These are phyloP conservation scores for Diadegma fenestrale DNA, from an alignment of 2,888 invertebrate species.

Conservation along the genomic window DNA sequence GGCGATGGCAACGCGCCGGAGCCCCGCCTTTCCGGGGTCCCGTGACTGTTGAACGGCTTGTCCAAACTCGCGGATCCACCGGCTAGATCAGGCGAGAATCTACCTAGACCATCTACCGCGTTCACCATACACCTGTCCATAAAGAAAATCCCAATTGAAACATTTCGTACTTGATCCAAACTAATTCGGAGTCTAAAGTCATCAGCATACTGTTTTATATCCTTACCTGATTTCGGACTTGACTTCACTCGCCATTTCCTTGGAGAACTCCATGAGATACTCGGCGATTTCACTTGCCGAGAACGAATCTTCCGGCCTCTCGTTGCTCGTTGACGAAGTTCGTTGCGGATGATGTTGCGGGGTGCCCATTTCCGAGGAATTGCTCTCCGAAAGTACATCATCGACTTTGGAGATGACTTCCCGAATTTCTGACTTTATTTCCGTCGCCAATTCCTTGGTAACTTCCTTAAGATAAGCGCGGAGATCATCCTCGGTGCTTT, in stretches of 20 bases:
- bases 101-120: conserved; percentile 89
- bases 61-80: conserved; percentile 71
- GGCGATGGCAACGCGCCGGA: conserved; percentile 69
- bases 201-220: conserved; percentile 81
- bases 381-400: conserved; percentile 91
- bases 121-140: conserved; percentile 82
- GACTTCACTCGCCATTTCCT: conserved; percentile 92
- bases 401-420: conserved; percentile 93
- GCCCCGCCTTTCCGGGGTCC: conserved; percentile 79
- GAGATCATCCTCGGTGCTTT: conserved; percentile 88
- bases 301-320: conserved; percentile 88
- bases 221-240: conserved; percentile 92
- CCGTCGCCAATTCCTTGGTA: conserved; percentile 92
- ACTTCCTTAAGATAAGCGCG: conserved; percentile 92
- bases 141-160: conserved; percentile 64
- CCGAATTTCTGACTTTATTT: conserved; percentile 93
- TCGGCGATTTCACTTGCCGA: conserved; percentile 92
- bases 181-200: not conserved
- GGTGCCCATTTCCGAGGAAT: conserved; percentile 86
- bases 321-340: conserved; percentile 72
- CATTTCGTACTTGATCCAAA: conserved; percentile 29
- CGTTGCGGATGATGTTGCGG: conserved; percentile 80
- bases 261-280: conserved; percentile 91
- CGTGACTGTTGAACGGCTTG: conserved; percentile 80
- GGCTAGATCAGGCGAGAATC: conserved; percentile 70